These are phyloP conservation scores for Priocnemis perturbator DNA, from an alignment of 2,888 invertebrate species.

Conservation along the genomic window DNA sequence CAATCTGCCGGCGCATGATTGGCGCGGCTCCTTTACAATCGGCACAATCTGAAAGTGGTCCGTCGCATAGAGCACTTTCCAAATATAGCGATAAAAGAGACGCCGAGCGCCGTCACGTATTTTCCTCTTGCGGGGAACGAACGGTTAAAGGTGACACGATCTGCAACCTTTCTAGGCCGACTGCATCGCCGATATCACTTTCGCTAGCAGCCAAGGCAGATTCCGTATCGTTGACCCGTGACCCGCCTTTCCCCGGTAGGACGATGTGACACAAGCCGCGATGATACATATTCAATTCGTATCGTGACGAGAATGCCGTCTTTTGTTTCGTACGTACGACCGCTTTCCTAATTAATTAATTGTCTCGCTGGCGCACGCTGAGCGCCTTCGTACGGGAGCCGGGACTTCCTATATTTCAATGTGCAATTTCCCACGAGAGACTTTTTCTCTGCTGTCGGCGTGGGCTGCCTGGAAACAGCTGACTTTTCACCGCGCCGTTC, in stretches of 20 bases:
- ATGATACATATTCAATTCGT: slow-evolving; percentile 66
- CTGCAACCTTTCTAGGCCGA: slow-evolving; percentile 38
- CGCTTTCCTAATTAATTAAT: slow-evolving; percentile 58
- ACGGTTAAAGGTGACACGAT: slow-evolving; percentile 39
- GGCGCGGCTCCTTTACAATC: slow-evolving; percentile 9
- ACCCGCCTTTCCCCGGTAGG: slow-evolving; percentile 57
- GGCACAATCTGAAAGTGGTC: slow-evolving; percentile 7
- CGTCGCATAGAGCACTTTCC: slow-evolving; percentile 17
- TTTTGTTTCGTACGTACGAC: slow-evolving; percentile 46
- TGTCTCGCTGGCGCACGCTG: slow-evolving; percentile 24
- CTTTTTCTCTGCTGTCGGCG: slow-evolving; percentile 35
- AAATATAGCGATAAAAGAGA: slow-evolving; percentile 5
- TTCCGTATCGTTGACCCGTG: slow-evolving; percentile 64
- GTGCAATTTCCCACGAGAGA: slow-evolving; percentile 40
- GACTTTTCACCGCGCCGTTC: slow-evolving; percentile 36
- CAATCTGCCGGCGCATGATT: too few relatives aligned
- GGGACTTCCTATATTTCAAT: slow-evolving; percentile 36
- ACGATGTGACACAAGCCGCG: slow-evolving; percentile 54
- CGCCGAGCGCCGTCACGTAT: slow-evolving; percentile 14
- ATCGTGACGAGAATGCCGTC: slow-evolving; percentile 58
- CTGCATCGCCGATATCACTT: slow-evolving; percentile 55
- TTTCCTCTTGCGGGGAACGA: slow-evolving; percentile 6
- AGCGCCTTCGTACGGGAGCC: not conserved
- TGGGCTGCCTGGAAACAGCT: slow-evolving; percentile 19
- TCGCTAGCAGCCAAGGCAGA: slow-evolving; percentile 56